These are phyloP conservation scores for Aptenodytes patagonicus DNA, from an alignment of 2,113 vertebrate species.

Conservation along the genomic window DNA sequence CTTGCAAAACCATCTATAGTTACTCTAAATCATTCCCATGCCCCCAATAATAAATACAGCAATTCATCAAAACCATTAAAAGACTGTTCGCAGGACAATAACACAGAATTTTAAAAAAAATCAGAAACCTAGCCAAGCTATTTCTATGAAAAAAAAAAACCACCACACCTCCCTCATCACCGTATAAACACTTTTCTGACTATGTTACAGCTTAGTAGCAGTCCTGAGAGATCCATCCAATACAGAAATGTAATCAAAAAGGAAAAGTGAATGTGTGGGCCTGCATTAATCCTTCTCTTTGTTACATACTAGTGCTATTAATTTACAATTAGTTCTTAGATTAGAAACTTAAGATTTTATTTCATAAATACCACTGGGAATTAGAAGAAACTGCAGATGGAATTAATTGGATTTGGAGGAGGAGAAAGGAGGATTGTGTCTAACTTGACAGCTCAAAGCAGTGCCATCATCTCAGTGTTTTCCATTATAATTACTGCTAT, in stretches of 20 bases:
- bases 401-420: conserved; percentile 44
- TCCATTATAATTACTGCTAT: not conserved
- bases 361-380: conserved; percentile 31
- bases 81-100: not conserved
- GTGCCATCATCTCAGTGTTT: not conserved
- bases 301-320: not conserved
- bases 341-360: conserved; percentile 43
- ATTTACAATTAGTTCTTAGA: conserved; percentile 47
- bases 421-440: not conserved
- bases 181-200: not conserved
- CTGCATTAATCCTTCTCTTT: conserved; percentile 38
- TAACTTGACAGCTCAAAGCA: conserved; percentile 14
- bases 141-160: not conserved
- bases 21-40: not conserved
- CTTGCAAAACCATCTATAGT: not conserved
- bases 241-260: conserved; percentile 33
- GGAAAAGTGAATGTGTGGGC: conserved; percentile 18
- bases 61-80: not conserved
- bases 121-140: not conserved
- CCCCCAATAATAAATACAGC: not conserved
- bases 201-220: not conserved
- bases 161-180: not conserved
- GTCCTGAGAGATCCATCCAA: conserved; percentile 23
- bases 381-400: conserved; percentile 13
- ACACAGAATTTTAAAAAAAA: not conserved